A percentile compares a stretch with the other conserved stretches of the same genome.
Evolutionary conservation across 2,797 vertebrate species (phyloP).

Genomic region (Halcyon chelicuti): DNA sequence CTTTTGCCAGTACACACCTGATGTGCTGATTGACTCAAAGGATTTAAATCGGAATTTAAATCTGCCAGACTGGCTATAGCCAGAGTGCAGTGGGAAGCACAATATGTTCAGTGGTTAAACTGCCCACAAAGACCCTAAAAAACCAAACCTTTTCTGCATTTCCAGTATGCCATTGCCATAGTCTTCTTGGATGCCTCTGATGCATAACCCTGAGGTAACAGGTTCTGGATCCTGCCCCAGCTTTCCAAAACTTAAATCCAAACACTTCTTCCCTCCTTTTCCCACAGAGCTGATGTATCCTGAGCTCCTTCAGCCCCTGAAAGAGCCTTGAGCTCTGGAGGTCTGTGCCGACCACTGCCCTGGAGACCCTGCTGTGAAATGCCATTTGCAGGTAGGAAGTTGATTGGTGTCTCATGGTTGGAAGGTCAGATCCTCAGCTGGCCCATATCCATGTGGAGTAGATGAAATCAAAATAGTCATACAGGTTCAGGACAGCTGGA

Average conservation of each 20-base stretch:
- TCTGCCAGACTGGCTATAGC: neutral
- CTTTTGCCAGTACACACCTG: neutral
- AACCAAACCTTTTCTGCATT: neutral
- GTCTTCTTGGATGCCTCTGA: too few relatives aligned
- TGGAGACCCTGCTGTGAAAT: rapidly evolving
- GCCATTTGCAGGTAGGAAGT: rapidly evolving
- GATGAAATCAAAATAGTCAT: neutral
- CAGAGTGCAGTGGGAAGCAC: neutral
- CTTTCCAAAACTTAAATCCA: neutral
- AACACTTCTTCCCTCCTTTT: neutral
- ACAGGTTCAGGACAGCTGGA: neutral
- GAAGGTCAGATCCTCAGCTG: neutral
- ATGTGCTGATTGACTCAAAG: neutral
- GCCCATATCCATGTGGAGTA: neutral
- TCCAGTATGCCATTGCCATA: neutral
- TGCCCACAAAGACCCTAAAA: neutral
- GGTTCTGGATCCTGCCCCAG: neutral
- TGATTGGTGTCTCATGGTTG: rapidly evolving
- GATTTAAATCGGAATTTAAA: neutral
- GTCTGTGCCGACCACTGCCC: rapidly evolving
- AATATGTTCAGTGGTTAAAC: neutral
- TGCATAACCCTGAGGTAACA: neutral
- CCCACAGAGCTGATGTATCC: too few relatives aligned
- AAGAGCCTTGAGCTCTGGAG: neutral
- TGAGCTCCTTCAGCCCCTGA: neutral